Base-by-base conservation (phyloP, 2,888 invertebrate species). In the Pristionchus maxplancki region DNA sequence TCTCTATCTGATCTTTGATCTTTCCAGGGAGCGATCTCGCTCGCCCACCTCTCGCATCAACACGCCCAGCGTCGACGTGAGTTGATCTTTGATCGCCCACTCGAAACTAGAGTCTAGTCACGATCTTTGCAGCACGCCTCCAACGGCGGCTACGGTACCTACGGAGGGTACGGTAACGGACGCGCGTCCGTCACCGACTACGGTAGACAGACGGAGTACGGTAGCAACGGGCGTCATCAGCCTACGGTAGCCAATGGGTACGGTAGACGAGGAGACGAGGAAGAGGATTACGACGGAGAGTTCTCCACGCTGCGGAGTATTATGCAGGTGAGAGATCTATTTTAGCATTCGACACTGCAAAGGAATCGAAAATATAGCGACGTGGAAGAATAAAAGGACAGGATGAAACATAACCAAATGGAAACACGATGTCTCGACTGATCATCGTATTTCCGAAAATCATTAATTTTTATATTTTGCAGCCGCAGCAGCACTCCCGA, bases 301-400 rank as follows among this genome's bases (percentile, higher is more conserved):
- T 91, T 91, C 89, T 89, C 90, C 34, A 89, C 90, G 28, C 88
- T 90, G n/a, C 89, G 88, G 50, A 88, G 89, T 20, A 89, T 91
- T 48, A 88, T 91, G n/a, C 90, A 91, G 90, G 91, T 91, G 31
- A 13, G 48, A 44, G n/a, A n/a, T n/a, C n/a, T n/a, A n/a, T n/a
- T n/a, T n/a, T n/a, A n/a, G n/a, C n/a, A n/a, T n/a, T n/a, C n/a
- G n/a, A n/a, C n/a, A n/a, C n/a, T n/a, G n/a, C n/a, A n/a, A n/a
- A n/a, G n/a, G n/a, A n/a, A 44, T 44, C 6, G 44, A 81, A 28
- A 71, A 6, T 13, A 13, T 28, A 71, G 28, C 15, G 28, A 28
- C 8, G 58, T 58, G 17, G 1, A 37, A 8, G 37, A 64, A 64
- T 15, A 64, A 58, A 17, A 5, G 58, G 15, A 24, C 20, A 8